Conservation (phyloP, 2,113 vertebrate genomes). For the Oophaga pumilio region DNA sequence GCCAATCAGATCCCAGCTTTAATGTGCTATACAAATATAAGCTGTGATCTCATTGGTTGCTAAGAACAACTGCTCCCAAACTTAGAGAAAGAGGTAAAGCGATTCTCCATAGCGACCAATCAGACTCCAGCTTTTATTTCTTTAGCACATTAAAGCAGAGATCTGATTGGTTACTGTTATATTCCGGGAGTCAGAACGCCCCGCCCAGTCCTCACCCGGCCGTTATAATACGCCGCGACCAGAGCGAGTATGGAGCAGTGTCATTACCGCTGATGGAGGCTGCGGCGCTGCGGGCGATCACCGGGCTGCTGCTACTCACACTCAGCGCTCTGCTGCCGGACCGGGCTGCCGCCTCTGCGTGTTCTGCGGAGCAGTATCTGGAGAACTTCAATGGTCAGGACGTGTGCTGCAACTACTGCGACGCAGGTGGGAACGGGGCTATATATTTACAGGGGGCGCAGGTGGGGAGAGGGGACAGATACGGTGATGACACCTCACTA, state of each 20-base stretch:
- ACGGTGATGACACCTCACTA: no score
- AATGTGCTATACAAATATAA: no score
- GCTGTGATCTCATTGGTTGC: background rate
- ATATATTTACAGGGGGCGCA: background rate
- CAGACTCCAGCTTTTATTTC: no score
- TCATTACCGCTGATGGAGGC: background rate
- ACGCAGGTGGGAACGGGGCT: background rate
- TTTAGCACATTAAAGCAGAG: no score
- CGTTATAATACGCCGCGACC: background rate
- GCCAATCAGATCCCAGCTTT: no score
- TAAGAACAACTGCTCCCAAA: background rate
- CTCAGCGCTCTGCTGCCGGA: background rate
- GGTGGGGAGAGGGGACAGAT: no score
- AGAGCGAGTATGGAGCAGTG: background rate
- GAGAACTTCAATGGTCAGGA: accelerated
- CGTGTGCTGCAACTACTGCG: conserved; percentile 34
- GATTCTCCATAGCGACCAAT: no score
- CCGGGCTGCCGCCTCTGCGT: background rate
- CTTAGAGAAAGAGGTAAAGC: no score
- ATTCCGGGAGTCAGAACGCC: no score
- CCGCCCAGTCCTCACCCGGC: background rate
- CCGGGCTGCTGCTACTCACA: background rate
- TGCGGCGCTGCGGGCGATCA: background rate
- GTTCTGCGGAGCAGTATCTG: background rate
- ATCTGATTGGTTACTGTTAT: no score